Percentiles rank a stretch among this genome's conserved stretches.
Evolutionary conservation across 2,888 invertebrate species (phyloP).

Genomic region (Nyleta sp.): DNA sequence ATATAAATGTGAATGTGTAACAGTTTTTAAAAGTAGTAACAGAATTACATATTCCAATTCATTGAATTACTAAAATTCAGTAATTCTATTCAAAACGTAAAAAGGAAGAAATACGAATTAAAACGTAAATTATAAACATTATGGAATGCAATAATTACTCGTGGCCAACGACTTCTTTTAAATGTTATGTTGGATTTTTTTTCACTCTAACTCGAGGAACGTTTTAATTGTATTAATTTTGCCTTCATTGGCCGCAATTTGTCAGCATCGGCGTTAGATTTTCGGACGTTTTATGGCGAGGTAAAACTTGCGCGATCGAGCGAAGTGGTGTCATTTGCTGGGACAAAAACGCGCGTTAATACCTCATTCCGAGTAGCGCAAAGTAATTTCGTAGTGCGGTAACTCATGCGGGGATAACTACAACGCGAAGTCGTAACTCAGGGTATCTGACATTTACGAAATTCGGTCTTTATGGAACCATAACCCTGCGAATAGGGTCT

Average conservation of each 20-base stretch:
- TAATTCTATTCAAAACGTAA: no score
- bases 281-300: constrained; percentile 1
- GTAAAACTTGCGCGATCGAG: background rate
- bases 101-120: no score
- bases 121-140: no score
- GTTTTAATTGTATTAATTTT: background rate
- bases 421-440: constrained; percentile 1
- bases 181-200: no score
- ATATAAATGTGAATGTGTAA: no score
- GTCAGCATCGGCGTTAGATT: constrained; percentile 7
- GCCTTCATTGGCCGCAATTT: background rate
- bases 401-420: constrained; percentile 4
- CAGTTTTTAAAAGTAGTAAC: no score
- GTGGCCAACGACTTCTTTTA: no score
- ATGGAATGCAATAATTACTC: no score
- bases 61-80: no score
- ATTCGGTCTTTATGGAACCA: constrained; percentile 16
- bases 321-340: constrained; percentile 1
- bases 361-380: background rate
- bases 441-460: constrained; percentile 10
- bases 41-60: no score
- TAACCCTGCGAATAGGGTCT: constrained; percentile 4
- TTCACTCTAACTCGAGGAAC: background rate
- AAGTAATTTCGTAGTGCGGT: constrained; percentile 11
- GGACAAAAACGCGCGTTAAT: constrained; percentile 11